These are phyloP conservation scores for Tenthredo notha DNA, from an alignment of 2,888 invertebrate species.

Conservation along the genomic window DNA sequence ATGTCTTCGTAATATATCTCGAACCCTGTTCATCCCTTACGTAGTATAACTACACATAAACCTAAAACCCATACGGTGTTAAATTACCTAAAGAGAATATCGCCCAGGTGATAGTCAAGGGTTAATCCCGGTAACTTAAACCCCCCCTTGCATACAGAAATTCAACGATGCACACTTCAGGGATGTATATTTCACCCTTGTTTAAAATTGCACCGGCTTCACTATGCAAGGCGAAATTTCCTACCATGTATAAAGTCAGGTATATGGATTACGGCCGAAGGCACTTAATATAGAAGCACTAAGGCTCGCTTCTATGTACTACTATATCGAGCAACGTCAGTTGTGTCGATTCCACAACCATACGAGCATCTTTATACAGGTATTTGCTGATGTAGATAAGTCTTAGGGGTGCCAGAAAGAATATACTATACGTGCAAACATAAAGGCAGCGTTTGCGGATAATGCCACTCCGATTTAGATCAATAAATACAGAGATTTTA, in stretches of 20 bases:
- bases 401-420: not conserved
- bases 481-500: not conserved
- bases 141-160: not conserved
- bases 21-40: not conserved
- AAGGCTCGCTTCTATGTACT: not conserved
- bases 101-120: constrained; percentile 4
- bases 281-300: not conserved
- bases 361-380: not conserved
- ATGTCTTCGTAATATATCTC: not conserved
- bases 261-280: constrained; percentile 19
- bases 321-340: not conserved
- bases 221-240: not conserved
- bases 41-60: not conserved
- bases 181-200: not conserved
- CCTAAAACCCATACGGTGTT: constrained; percentile 25
- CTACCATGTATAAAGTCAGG: not conserved
- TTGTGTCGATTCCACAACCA: not conserved
- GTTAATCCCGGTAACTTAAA: constrained; percentile 17
- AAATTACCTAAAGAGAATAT: constrained; percentile 29
- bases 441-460: not conserved
- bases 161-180: constrained; percentile 24
- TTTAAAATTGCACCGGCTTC: not conserved
- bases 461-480: not conserved
- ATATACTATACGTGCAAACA: not conserved
- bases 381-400: constrained; percentile 8